Base-by-base conservation (phyloP, 2,888 invertebrate species). In the Arctia plantaginis region DNA sequence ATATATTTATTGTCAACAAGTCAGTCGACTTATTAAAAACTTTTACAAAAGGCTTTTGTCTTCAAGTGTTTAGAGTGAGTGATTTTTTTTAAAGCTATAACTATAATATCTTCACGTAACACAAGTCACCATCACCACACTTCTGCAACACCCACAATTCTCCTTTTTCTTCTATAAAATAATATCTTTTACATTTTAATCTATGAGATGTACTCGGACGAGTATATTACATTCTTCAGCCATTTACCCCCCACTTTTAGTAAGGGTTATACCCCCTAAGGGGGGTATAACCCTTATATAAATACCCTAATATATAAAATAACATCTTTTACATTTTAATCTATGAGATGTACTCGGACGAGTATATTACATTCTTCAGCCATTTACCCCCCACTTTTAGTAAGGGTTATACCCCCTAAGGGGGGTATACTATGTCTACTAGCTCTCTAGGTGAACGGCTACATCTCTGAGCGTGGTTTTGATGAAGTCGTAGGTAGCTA, bases 401-500 rank as follows among this genome's bases (percentile, higher is more conserved):
- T 47, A 4, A 62, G 30, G 27, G 15, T 18, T 13, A 30, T 27
- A 18, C 44, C n/a, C 27, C 23, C 23, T 65, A 33, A 20, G 20
- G 39, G 27, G 35, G 27, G 12, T n/a, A 0, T 30, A 62, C 33
- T 1, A 8, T 30, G 0, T 18, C 55, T 65, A 80, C 84, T 90
- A 90, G 66, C 85, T 85, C 23, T 86, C 71, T 4, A 89, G 71
- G 0, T 83, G 82, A 10, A 89, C 69, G 0, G 92, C 91, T 0
- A 92, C 2, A 39, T 94, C 93, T 2, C 97, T 92, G 41, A 98
- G 93, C 15, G 96, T 90, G 73, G 97, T 96, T 82, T 97, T 97
- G 77, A 98, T 97, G 66, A 96, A 96, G 93, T 99, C 99, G 93
- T 99, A 99, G 0, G 98, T 98, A 7, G 99, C 98, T 95, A 99